Base-by-base conservation (phyloP, 1,140 invertebrate genomes). In the Tetragonula clypearis region DNA sequence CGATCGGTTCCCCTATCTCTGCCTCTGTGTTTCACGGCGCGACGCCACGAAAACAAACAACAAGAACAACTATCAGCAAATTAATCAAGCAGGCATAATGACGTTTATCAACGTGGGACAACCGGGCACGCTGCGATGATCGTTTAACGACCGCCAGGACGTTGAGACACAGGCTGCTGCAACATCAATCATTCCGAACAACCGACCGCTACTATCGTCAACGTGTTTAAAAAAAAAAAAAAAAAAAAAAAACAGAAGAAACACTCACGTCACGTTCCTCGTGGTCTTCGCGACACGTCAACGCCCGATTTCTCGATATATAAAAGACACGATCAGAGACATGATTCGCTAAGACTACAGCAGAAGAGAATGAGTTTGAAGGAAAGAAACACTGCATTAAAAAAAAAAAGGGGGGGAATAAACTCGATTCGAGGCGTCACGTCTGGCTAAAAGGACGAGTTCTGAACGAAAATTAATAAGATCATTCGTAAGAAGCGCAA, bases 381-480 rank as follows among this genome's bases (percentile, higher is more conserved):
- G 11, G 21, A 21, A 21, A 21, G 26, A 30, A 66, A 15, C 26
- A 2, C 12, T 11, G 5, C 26, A n/a, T 66, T 26, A 41, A 11
- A 15, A 41, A 23, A n/a, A n/a, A n/a, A n/a, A n/a, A n/a, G n/a
- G n/a, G n/a, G 12, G 2, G 15, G 14, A 65, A 71, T 41, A 49
- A 71, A 79, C 62, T 23, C 41, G 53, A 73, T 84, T 56, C 55
- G 15, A 26, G 6, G 8, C 14, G 2, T 0, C 2, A 35, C 30
- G 30, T 35, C 41, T 11, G 3, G 21, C 49, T 21, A 8, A 12
- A 14, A 55, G 9, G 23, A 17, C 30, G 12, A 9, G 68, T 26
- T n/a, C n/a, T 62, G 17, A 73, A 74, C 55, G 53, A 30, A 81
- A 85, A 85, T 85, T 85, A 85, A 85, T 81, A 81, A 84, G 76